Base-by-base conservation (phyloP, 2,113 vertebrate species). In the Apeltes quadracus region DNA sequence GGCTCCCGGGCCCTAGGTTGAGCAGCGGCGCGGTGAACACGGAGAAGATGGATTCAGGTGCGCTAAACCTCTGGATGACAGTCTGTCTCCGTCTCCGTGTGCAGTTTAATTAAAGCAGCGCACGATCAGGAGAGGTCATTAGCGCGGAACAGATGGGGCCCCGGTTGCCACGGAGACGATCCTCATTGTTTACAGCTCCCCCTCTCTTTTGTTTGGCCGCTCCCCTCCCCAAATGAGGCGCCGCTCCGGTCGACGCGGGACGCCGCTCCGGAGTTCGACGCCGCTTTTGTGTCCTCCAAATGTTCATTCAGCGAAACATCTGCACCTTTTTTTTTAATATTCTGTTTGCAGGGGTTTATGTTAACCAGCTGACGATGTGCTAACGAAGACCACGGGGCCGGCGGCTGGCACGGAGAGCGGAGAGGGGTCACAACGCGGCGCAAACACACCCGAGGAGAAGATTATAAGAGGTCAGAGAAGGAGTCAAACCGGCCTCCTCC, bases 71-170 rank as follows among this genome's bases (percentile, higher is more conserved):
- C 69, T 69, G 70, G 22, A 25, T 56, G 56, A 13, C 14, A 1
- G 71, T 64, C 50, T 55, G 78, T 23, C 48, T 51, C 9, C 48
- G 48, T 50, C 48, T 50, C 48, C 51, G 59, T 65, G 56, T 32
- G 64, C 23, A 6, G 72, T 83, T 79, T 91, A 90, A 92, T 92
- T 92, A 90, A 92, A 88, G 78, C 82, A 82, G 76, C 77, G 82
- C 73, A 56, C 63, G 83, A 71, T 81, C 78, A 80, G 85, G 84
- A 88, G 86, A 88, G 90, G 90, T 92, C 88, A 90, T 92, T 91
- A 91, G 87, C 79, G 46, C 61, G 1, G 82, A 91, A 86, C 91
- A 92, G 90, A 92, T 93, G 92, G 91, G 88, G 75, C 84, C 86
- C 78, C 23, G 75, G 84, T 84, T 81, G 75, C 87, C 82, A 67